Percentiles rank a stretch among this genome's conserved stretches.
Conservation (phyloP, 2,888 invertebrate genomes). For the Patella depressa region DNA sequence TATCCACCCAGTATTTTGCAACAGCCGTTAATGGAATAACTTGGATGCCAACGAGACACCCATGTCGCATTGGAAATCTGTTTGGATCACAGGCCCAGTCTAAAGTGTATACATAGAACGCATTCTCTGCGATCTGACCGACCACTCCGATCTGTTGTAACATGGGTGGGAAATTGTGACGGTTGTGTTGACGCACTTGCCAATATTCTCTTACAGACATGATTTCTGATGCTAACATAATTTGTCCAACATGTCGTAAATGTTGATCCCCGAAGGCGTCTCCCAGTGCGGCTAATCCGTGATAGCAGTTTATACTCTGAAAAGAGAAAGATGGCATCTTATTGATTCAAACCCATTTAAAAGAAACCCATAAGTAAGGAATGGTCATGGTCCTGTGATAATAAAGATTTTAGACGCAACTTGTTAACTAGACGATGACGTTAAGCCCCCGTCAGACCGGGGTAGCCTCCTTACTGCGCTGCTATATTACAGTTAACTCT, state of each 20-base stretch:
- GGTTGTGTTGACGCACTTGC: constrained; percentile 55
- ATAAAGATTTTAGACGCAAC: too few species aligned
- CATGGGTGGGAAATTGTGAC: constrained; percentile 51
- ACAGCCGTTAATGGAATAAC: constrained; percentile 57
- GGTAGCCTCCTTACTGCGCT: too few species aligned
- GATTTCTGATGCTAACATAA: constrained; percentile 54
- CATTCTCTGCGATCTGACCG: constrained; percentile 55
- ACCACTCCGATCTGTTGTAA: constrained; percentile 51
- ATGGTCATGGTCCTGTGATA: too few species aligned
- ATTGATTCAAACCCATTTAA: too few species aligned
- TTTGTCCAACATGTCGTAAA: constrained; percentile 49
- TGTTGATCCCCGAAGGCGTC: constrained; percentile 45
- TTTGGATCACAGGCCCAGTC: constrained; percentile 61
- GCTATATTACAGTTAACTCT: too few species aligned
- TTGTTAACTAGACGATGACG: too few species aligned
- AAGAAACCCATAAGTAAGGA: too few species aligned
- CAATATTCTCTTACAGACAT: constrained; percentile 58
- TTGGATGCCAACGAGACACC: constrained; percentile 59
- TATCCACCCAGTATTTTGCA: constrained; percentile 55
- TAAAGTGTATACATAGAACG: constrained; percentile 56
- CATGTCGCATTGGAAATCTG: constrained; percentile 58
- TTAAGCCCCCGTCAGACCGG: too few species aligned
- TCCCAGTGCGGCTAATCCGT: constrained; percentile 55
- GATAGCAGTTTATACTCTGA: constrained; percentile 56
- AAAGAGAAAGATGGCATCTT: background rate